phyloP scores from a whole-genome alignment of 2,888 invertebrate genomes.

The Drosophila demipolita region DNA sequence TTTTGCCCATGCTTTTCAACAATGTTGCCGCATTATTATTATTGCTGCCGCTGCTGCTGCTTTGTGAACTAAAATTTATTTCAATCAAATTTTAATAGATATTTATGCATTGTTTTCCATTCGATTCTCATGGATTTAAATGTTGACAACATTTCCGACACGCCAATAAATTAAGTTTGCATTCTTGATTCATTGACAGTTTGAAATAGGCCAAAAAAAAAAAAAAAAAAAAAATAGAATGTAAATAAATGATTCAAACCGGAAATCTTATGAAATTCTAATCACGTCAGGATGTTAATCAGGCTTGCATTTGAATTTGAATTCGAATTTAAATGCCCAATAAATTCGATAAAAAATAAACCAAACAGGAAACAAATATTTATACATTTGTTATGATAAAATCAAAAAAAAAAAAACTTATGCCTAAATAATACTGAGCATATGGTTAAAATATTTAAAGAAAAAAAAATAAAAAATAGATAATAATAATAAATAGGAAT shows the following conservation, averaged over 20 bases:
- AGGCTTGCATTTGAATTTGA: neutral
- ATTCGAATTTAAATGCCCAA: neutral
- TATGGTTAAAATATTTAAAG: neutral
- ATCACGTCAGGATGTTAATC: neutral
- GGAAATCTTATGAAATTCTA: neutral
- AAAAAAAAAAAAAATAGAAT: neutral
- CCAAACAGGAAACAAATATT: neutral
- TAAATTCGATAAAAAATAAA: neutral
- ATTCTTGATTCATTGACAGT: conserved; percentile 45
- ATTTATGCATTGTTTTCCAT: conserved; percentile 69
- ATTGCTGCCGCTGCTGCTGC: conserved; percentile 4
- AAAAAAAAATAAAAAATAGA: neutral
- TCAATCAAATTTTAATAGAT: conserved; percentile 73
- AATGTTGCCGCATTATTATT: conserved; percentile 35
- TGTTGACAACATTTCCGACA: conserved; percentile 58
- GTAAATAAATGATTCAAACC: conserved; percentile 10
- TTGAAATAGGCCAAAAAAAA: neutral
- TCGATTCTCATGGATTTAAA: conserved; percentile 33
- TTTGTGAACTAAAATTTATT: conserved; percentile 69
- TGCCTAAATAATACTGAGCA: neutral
- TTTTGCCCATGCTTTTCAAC: neutral
- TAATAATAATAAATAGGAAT: neutral
- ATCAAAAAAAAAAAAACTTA: neutral
- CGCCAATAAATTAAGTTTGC: conserved; percentile 60
- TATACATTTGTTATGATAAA: neutral